Evolutionary conservation across 2,888 invertebrate genomes (phyloP).

Genomic region (Drosophila macrospina): DNA sequence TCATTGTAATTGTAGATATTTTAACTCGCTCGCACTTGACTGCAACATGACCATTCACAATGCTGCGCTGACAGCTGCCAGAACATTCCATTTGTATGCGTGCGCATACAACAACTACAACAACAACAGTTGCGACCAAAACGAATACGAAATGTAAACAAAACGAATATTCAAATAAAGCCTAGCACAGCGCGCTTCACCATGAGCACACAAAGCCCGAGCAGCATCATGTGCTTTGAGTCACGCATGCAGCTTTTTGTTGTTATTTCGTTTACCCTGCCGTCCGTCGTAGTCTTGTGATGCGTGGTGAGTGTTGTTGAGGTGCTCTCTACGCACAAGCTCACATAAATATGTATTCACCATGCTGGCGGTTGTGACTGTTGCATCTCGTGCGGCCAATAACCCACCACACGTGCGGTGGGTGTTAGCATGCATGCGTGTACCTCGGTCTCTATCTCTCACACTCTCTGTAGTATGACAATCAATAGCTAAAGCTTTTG

Average conservation of each 20-base stretch:
- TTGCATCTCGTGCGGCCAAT: slow-evolving; percentile 65
- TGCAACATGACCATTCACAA: slow-evolving; percentile 71
- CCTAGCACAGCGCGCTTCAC: slow-evolving; percentile 25
- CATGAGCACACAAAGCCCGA: slow-evolving; percentile 6
- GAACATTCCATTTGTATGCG: slow-evolving; percentile 62
- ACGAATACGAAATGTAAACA: slow-evolving; percentile 48
- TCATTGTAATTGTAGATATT: slow-evolving; percentile 16
- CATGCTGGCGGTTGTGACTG: slow-evolving; percentile 22
- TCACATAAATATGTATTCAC: slow-evolving; percentile 38
- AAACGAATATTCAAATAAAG: slow-evolving; percentile 44
- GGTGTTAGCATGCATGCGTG: slow-evolving; percentile 10
- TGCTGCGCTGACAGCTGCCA: slow-evolving; percentile 70
- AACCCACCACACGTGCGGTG: slow-evolving; percentile 52
- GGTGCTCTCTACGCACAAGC: slow-evolving; percentile 10
- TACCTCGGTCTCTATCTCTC: not conserved
- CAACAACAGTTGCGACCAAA: slow-evolving; percentile 16
- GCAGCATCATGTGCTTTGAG: slow-evolving; percentile 63
- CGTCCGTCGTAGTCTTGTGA: slow-evolving; percentile 32
- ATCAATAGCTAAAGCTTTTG: slow-evolving; percentile 48
- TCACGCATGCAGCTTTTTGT: slow-evolving; percentile 58
- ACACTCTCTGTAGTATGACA: not conserved
- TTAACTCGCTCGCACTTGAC: slow-evolving; percentile 21
- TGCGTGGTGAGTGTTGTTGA: slow-evolving; percentile 43
- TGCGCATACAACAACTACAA: slow-evolving; percentile 38
- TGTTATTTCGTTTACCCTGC: slow-evolving; percentile 9